These are phyloP conservation scores for Aphelenchoides bicaudatus DNA, from an alignment of 2,888 invertebrate genomes.

Conservation along the genomic window DNA sequence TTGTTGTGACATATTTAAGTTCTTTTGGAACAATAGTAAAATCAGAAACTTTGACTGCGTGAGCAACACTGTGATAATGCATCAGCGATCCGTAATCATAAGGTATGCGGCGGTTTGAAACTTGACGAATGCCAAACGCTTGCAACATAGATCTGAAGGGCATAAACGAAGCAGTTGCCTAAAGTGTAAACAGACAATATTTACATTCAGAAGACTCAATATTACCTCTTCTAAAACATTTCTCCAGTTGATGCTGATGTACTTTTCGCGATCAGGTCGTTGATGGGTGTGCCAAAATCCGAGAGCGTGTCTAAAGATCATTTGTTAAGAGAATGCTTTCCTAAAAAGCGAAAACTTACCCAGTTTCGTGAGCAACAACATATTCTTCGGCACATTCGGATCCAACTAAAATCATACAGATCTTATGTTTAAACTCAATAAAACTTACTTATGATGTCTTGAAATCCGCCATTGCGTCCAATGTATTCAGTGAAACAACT, in stretches of 20 bases:
- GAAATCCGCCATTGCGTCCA: constrained; percentile 58
- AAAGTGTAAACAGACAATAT: too few relatives aligned
- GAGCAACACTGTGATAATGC: constrained; percentile 60
- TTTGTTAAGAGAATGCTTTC: constrained; percentile 60
- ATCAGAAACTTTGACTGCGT: constrained; percentile 59
- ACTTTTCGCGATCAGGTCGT: constrained; percentile 51
- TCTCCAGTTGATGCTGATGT: constrained; percentile 45
- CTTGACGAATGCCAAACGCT: constrained; percentile 59
- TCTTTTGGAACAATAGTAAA: constrained; percentile 60
- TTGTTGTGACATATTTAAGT: constrained; percentile 59
- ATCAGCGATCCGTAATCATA: constrained; percentile 59
- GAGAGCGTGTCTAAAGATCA: constrained; percentile 58
- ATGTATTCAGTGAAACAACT: constrained; percentile 60
- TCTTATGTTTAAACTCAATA: constrained; percentile 44
- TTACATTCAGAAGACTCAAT: constrained; percentile 31
- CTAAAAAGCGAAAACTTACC: constrained; percentile 60
- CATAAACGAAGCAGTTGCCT: constrained; percentile 59
- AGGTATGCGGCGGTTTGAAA: constrained; percentile 54
- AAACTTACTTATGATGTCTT: constrained; percentile 59
- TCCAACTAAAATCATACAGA: too few relatives aligned
- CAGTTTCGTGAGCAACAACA: constrained; percentile 60
- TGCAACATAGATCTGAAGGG: constrained; percentile 59
- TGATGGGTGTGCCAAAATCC: constrained; percentile 61
- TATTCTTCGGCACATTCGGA: constrained; percentile 60
- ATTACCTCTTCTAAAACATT: constrained; percentile 34